Base-by-base conservation (phyloP, 2,113 vertebrate species). In the Microtus richardsoni region DNA sequence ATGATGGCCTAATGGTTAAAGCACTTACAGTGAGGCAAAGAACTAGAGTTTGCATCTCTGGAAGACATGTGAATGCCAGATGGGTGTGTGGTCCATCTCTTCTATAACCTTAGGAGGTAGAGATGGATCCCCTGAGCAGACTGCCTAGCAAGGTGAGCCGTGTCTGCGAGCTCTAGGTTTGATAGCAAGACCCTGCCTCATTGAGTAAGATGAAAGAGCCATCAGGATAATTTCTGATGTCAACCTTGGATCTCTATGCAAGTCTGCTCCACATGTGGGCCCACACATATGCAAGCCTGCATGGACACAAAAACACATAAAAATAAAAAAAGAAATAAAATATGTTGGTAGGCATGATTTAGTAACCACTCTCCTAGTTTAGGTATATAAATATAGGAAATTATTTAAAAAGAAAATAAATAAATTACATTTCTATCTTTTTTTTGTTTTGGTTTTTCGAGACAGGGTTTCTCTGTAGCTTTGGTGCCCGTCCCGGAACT, bases 351-450 rank as follows among this genome's bases (percentile, higher is more conserved):
- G 60, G 13, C 39, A 84, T 21, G 71, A 54, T 85, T 88, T 89
- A 54, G 52, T 77, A 85, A 94, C 16, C 7, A 73, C 24, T 64
- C 9, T 86, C 47, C 33, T 84, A 91, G 80, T 70, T 88, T 86
- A 71, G 62, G 22, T 7, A 47, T 2, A 62, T 66, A 74, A 60
- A 19, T 89, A 64, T 58, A 87, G 30, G 39, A 22, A 4, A 84
- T 89, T 30, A 52, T 83, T 73, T 95, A 73, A 88, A 41, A 83
- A 80, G 62, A 79, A 89, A 93, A 70, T 89, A 17, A 14, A 11
- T 11, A 47, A n/a, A n/a, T n/a, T n/a, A n/a, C n/a, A n/a, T n/a
- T n/a, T n/a, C n/a, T n/a, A n/a, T n/a, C n/a, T n/a, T n/a, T n/a
- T n/a, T n/a, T n/a, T n/a, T n/a, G n/a, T n/a, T 52, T 52, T 52